A percentile compares a stretch with the other conserved stretches of the same genome.
phyloP scores from a whole-genome alignment of 2,888 invertebrate species.

The Portevinia maculata region DNA sequence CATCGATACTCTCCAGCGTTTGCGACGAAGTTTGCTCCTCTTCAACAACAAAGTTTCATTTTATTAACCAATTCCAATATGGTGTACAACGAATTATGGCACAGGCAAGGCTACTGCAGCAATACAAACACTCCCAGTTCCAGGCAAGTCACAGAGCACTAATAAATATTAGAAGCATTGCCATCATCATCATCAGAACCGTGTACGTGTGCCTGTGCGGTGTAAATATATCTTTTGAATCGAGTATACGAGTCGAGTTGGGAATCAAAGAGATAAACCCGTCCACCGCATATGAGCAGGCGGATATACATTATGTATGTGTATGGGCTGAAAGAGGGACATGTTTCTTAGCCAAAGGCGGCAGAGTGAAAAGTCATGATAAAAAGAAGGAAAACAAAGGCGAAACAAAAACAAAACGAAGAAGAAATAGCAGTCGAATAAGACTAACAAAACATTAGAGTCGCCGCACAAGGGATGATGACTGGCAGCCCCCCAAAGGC shows the following conservation, averaged over 20 bases:
- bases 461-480: slow-evolving; percentile 52
- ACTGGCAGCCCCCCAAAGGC: slow-evolving; percentile 59
- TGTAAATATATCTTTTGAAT: not conserved
- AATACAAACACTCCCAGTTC: slow-evolving; percentile 7
- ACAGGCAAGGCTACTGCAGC: slow-evolving; percentile 15
- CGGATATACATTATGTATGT: not conserved
- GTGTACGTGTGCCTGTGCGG: slow-evolving; percentile 5
- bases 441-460: slow-evolving; percentile 43
- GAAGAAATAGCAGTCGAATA: not conserved
- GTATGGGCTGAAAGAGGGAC: not conserved
- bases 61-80: slow-evolving; percentile 59
- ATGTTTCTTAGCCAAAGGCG: slow-evolving; percentile 16
- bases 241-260: slow-evolving; percentile 31
- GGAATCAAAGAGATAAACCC: slow-evolving; percentile 56
- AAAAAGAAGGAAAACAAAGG: slow-evolving; percentile 18
- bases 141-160: slow-evolving; percentile 1
- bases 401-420: slow-evolving; percentile 56
- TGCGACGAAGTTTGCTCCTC: slow-evolving; percentile 46
- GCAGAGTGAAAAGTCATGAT: slow-evolving; percentile 43
- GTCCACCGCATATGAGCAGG: slow-evolving; percentile 14
- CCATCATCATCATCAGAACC: slow-evolving; percentile 23
- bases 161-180: slow-evolving; percentile 17
- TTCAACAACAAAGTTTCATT: slow-evolving; percentile 47
- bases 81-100: slow-evolving; percentile 36
- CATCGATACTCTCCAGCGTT: slow-evolving; percentile 4